Percentiles rank a stretch among this genome's conserved stretches.
Conservation (phyloP, 2,797 vertebrate species). For the Lindbergichthys nudifrons region DNA sequence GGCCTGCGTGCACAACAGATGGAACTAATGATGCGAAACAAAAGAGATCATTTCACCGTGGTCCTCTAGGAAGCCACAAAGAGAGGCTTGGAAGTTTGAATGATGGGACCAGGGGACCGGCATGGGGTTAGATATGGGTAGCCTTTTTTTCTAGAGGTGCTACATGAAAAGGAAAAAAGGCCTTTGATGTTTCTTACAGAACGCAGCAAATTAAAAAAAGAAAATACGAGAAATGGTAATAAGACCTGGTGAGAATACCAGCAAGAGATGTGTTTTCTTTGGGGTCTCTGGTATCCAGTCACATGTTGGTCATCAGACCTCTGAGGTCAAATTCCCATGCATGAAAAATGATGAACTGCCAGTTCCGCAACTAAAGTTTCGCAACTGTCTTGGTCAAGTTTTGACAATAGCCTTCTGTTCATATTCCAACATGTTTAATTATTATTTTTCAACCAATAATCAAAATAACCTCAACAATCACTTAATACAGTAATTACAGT, state of each 20-base stretch:
- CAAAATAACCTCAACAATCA: slow-evolving; percentile 6
- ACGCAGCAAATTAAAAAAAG: slow-evolving; percentile 66
- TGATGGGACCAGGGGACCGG: slow-evolving; percentile 83
- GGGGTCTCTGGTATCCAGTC: slow-evolving; percentile 47
- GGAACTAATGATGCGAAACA: slow-evolving; percentile 93
- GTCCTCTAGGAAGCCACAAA: slow-evolving; percentile 85
- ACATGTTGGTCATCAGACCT: slow-evolving; percentile 28
- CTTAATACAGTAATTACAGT: neutral
- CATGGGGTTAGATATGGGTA: slow-evolving; percentile 75
- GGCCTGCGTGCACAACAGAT: slow-evolving; percentile 88
- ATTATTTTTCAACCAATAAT: neutral
- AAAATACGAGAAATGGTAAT: slow-evolving; percentile 68
- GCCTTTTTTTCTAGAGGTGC: slow-evolving; percentile 71
- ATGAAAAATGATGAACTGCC: slow-evolving; percentile 4
- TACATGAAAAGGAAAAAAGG: slow-evolving; percentile 69
- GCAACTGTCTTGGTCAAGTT: neutral
- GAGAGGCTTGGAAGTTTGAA: slow-evolving; percentile 82
- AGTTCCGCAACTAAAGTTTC: neutral
- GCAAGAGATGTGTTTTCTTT: slow-evolving; percentile 35
- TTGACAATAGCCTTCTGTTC: neutral
- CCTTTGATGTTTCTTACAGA: slow-evolving; percentile 79
- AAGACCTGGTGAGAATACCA: slow-evolving; percentile 28
- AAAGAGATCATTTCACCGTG: slow-evolving; percentile 90
- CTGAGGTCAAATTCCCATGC: slow-evolving; percentile 15
- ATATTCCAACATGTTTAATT: slow-evolving; percentile 2